Base-by-base conservation (phyloP, 2,113 vertebrate species). In the Lipophrys pholis region DNA sequence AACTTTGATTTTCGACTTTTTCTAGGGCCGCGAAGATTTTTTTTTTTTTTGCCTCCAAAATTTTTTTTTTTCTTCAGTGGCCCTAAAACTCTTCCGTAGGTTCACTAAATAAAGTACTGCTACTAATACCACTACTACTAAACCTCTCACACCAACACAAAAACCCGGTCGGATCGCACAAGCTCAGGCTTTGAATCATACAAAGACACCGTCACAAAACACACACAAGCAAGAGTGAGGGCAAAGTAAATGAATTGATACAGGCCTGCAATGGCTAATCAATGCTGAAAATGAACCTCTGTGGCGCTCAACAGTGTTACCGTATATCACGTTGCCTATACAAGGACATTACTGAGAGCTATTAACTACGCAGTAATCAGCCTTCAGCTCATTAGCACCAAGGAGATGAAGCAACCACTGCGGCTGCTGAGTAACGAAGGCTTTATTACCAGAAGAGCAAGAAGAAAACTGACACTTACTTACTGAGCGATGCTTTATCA, bases 271-370 rank as follows among this genome's bases (percentile, higher is more conserved):
- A 76, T 59, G 16, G 84, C 65, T 78, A 87, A 87, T 87, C 71
- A 71, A 84, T 82, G 46, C 3, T 46, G 49, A 58, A 84, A 87
- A 87, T 70, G 55, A 88, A 77, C 68, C 71, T 43, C 46, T 15
- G 45, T 43, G 54, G 53, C 48, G 50, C 41, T 55, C 64, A 74
- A 80, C 56, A 57, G 17, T 48, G 62, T 69, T 17, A 57, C n/a
- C 73, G 77, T 88, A 73, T 85, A 85, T 90, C 86, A 86, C 46
- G 43, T 49, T 56, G 78, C 76, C 85, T 48, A 61, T 71, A 57
- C 65, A 11, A 60, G 79, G 53, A 76, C 68, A 85, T 87, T 86
- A 88, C 77, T 57, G 38, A 67, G 73, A 63, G 76, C 79, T 81
- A 81, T 82, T 84, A 88, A 85, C 80, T 45, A 59, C 15, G 6